Conservation (phyloP, 2,797 vertebrate genomes). For the Vespertilio murinus region DNA sequence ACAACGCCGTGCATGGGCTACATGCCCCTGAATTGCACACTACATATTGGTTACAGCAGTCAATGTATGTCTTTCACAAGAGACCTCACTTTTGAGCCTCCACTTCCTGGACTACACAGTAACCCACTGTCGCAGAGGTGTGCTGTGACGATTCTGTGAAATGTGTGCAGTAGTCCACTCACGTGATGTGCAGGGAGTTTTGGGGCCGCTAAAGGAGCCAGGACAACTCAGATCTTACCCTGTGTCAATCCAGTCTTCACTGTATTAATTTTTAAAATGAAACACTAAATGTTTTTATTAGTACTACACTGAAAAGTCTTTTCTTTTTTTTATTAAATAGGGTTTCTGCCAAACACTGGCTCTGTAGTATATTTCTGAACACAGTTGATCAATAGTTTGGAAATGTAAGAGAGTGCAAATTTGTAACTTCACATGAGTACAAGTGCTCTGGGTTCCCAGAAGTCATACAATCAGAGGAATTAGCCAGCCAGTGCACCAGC, state of each 20-base stretch:
- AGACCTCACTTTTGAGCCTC: not conserved
- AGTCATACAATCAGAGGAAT: not conserved
- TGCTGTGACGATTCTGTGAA: too few relatives aligned
- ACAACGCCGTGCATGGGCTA: not conserved
- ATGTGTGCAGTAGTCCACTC: too few relatives aligned
- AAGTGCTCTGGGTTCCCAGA: not conserved
- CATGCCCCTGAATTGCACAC: not conserved
- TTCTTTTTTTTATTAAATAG: not conserved
- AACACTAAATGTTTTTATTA: not conserved
- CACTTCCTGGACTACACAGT: not conserved
- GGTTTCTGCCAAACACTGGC: not conserved
- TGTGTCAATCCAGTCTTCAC: not conserved
- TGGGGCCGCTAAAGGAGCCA: not conserved
- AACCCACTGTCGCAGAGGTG: not conserved
- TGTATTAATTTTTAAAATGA: not conserved
- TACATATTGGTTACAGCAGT: not conserved
- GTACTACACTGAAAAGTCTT: not conserved
- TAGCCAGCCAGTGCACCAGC: not conserved
- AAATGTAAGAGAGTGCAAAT: not conserved
- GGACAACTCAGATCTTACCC: not conserved
- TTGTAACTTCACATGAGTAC: not conserved
- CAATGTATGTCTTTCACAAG: too few relatives aligned
- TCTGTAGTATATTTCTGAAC: not conserved
- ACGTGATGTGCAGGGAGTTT: too few relatives aligned
- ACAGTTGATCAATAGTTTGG: not conserved